Evolutionary conservation across 2,888 invertebrate genomes (phyloP).

Genomic region (Lucinisca nassula): DNA sequence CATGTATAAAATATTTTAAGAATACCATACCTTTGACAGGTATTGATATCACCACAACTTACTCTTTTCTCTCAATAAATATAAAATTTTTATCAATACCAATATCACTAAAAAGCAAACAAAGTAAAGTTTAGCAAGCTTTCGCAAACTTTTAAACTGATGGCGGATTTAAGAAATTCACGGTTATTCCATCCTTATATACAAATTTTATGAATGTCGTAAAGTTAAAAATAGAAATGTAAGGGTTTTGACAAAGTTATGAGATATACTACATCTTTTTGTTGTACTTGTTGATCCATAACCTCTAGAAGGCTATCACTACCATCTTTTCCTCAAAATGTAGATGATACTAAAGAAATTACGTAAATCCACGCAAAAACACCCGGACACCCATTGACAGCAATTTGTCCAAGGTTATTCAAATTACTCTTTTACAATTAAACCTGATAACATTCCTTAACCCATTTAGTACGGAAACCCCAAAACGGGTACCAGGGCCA

Average conservation of each 20-base stretch:
- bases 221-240: neutral
- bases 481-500: too few species aligned
- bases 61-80: too few species aligned
- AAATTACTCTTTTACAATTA: too few species aligned
- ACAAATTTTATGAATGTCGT: neutral
- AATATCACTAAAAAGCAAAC: too few species aligned
- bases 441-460: too few species aligned
- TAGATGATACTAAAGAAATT: neutral
- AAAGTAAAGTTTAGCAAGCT: neutral
- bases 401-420: neutral
- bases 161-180: neutral
- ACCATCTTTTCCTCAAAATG: neutral
- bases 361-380: neutral
- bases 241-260: neutral
- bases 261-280: neutral
- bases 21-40: too few species aligned
- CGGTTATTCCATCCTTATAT: neutral
- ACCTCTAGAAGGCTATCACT: neutral
- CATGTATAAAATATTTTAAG: too few species aligned
- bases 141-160: neutral
- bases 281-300: neutral
- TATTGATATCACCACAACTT: too few species aligned
- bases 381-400: neutral
- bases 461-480: too few species aligned
- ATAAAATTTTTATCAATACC: too few species aligned